Conservation (phyloP, 64 coral and sea anemone genomes). For the Actinia equina region DNA sequence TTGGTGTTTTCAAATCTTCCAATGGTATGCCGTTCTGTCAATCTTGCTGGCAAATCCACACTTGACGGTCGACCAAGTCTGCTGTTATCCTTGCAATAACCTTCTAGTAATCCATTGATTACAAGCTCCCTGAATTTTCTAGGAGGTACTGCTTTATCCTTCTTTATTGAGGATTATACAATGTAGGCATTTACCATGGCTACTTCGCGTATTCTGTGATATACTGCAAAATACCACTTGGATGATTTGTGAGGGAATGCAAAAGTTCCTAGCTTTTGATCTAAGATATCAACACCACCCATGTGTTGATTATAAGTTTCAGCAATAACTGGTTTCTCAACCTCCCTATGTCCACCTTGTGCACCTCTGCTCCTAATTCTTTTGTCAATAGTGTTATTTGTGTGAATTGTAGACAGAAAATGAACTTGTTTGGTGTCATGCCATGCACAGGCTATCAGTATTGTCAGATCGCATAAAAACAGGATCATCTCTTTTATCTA, state of each 20-base stretch:
- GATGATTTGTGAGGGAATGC: conserved; percentile 29
- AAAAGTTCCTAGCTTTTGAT: conserved; percentile 40
- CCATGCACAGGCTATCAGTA: conserved; percentile 28
- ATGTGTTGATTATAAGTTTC: conserved; percentile 23
- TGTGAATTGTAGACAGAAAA: conserved; percentile 32
- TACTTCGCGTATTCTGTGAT: conserved; percentile 34
- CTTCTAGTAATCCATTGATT: conserved; percentile 31
- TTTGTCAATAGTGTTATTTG: conserved; percentile 33
- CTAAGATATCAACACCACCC: conserved; percentile 19
- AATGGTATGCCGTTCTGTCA: no score
- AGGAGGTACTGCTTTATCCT: neutral
- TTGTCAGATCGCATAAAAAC: conserved; percentile 21
- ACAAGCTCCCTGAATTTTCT: conserved; percentile 27
- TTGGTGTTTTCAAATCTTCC: no score
- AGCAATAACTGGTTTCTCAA: conserved; percentile 35
- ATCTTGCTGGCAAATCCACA: neutral
- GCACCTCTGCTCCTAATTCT: conserved; percentile 15
- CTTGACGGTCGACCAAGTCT: conserved; percentile 22
- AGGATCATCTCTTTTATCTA: conserved; percentile 23
- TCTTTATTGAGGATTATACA: neutral
- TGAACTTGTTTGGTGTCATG: conserved; percentile 31
- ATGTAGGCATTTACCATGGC: conserved; percentile 29
- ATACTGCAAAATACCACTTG: conserved; percentile 38
- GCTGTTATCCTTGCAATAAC: neutral
- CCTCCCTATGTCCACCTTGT: neutral